Base-by-base conservation (phyloP, 2,888 invertebrate genomes). In the Philopedon plagiatum region DNA sequence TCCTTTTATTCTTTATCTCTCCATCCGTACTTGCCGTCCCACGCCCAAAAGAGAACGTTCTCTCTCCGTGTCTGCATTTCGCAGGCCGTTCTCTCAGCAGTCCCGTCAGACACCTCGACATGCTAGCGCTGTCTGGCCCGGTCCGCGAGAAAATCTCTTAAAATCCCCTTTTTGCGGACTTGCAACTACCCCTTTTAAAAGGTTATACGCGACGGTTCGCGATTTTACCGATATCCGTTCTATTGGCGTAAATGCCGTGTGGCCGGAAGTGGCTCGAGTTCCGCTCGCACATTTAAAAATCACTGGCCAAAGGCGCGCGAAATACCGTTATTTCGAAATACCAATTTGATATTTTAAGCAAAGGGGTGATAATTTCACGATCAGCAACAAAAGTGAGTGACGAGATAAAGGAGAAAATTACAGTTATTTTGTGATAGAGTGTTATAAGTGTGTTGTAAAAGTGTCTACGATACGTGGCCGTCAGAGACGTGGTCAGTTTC, bases 381-480 rank as follows among this genome's bases (percentile, higher is more conserved):
- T 9, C 15, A 15, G 29, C 18, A 29, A 5, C 51, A 7, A 2
- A 29, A 54, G 51, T 54, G 51, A 11, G 51, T 54, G 51, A 29
- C 9, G 51, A 9, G 15, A 32, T 29, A 54, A 13, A 54, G 15
- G 29, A 26, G 18, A 18, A 54, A 54, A 54, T 54, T 54, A 54
- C 51, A 41, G 58, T 67, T 37, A 23, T 68, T 51, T 51, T 69
- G 62, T 62, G 61, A 32, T 56, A 29, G 29, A 71, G 61, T 71
- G 54, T 68, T 62, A 39, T 64, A 56, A 67, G 75, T 72, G 77
- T 78, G 75, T 76, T 79, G 76, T 78, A 80, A 81, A 81, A 80
- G 81, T 81, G 82, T 81, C 79, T 76, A 78, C 78, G 76, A 79
- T 78, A 79, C 81, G 82, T 79, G 80, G 80, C 73, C 77, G 78